Conservation (phyloP, 2,113 vertebrate genomes). For the Pardalotus punctatus region DNA sequence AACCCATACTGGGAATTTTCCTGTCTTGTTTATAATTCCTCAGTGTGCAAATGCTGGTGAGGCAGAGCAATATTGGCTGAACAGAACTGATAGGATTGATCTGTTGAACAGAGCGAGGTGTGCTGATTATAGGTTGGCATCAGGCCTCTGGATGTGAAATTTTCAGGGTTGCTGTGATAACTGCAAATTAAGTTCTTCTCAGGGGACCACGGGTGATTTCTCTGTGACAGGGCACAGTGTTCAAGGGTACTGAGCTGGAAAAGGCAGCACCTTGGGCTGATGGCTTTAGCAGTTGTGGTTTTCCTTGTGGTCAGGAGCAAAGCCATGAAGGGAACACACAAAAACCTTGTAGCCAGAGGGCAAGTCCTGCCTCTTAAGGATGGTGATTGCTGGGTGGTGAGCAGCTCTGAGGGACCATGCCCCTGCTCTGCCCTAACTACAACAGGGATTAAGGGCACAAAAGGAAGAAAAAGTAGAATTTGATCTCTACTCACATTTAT, state of each 20-base stretch:
- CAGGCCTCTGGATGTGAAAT: not conserved
- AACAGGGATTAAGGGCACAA: not conserved
- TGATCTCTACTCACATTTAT: constrained; percentile 79
- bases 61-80: not conserved
- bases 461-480: not conserved
- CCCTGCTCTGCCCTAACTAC: not conserved
- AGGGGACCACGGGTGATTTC: not conserved
- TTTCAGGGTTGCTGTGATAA: not conserved
- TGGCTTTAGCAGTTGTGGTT: not conserved
- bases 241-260: not conserved
- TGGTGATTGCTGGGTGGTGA: not conserved
- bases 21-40: not conserved
- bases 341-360: not conserved
- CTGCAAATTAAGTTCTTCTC: not conserved
- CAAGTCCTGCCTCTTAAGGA: not conserved
- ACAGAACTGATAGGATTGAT: not conserved
- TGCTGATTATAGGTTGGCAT: not conserved
- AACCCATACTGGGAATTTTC: not conserved
- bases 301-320: not conserved
- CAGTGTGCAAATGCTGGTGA: not conserved
- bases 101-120: not conserved
- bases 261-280: not conserved
- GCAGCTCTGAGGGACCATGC: not conserved
- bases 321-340: not conserved
- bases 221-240: not conserved